These are phyloP conservation scores for Laticauda colubrina DNA, from an alignment of 2,113 vertebrate genomes.

Conservation along the genomic window DNA sequence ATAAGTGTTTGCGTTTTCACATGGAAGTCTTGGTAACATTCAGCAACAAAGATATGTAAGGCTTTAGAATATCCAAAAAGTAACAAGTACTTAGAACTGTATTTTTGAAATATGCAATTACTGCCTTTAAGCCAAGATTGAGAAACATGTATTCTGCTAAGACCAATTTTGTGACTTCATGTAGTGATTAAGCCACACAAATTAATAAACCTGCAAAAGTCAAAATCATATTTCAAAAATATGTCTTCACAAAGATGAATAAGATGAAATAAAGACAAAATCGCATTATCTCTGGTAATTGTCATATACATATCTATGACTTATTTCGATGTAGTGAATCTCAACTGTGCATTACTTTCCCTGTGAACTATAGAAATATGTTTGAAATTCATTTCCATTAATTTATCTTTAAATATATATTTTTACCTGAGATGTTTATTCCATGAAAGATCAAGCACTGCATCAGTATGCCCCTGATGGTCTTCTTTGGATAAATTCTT, in stretches of 20 bases:
- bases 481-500: slow-evolving; percentile 74
- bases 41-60: background rate
- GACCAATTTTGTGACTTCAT: background rate
- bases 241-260: background rate
- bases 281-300: background rate
- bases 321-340: background rate
- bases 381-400: background rate
- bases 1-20: background rate
- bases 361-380: background rate
- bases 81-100: background rate
- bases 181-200: background rate
- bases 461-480: slow-evolving; percentile 79
- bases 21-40: background rate
- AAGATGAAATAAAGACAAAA: background rate
- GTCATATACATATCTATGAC: background rate
- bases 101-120: background rate
- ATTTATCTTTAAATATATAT: background rate
- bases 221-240: background rate
- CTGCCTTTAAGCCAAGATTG: background rate
- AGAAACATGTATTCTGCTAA: background rate
- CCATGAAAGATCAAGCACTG: slow-evolving; percentile 95
- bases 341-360: background rate
- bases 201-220: background rate
- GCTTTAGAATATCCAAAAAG: background rate
- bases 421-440: slow-evolving; percentile 86